Conservation (phyloP, 2,888 invertebrate genomes). For the Helleia helle region DNA sequence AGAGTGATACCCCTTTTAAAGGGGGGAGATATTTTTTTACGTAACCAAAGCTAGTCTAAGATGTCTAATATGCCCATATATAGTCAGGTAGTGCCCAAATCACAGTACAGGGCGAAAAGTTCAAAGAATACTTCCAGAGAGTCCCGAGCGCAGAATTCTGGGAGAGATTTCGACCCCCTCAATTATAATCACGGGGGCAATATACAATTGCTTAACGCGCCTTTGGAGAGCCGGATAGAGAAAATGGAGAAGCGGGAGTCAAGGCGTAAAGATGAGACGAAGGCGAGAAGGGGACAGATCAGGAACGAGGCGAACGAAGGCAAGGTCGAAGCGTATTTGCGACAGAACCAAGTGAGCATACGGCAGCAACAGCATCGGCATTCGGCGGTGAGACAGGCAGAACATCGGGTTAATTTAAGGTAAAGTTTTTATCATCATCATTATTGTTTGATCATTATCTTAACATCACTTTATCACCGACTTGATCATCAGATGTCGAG, state of each 20-base stretch:
- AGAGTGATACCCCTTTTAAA: conserved; percentile 14
- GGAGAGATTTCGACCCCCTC: conserved; percentile 77
- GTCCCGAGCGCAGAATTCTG: conserved; percentile 30
- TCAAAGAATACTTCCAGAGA: conserved; percentile 32
- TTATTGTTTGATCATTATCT: too few species aligned
- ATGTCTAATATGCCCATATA: conserved; percentile 71
- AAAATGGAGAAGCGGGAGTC: conserved; percentile 39
- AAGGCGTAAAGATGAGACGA: conserved; percentile 32
- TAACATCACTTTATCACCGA: too few species aligned
- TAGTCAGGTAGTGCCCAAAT: conserved; percentile 65
- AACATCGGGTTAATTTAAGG: conserved; percentile 66
- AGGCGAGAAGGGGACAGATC: conserved; percentile 37
- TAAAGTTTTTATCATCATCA: too few species aligned
- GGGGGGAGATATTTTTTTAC: conserved; percentile 29
- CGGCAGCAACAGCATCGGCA: conserved; percentile 63
- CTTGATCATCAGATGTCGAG: too few species aligned
- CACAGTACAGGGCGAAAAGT: conserved; percentile 43
- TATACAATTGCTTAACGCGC: conserved; percentile 39
- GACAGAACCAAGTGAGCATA: conserved; percentile 65
- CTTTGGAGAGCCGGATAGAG: conserved; percentile 40
- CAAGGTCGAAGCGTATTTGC: conserved; percentile 62
- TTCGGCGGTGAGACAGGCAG: conserved; percentile 63
- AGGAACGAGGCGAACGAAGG: conserved; percentile 43
- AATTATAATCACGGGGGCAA: conserved; percentile 74
- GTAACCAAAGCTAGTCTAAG: conserved; percentile 58